These are phyloP conservation scores for Eurypyga helias DNA, from an alignment of 2,113 vertebrate species.

Conservation along the genomic window DNA sequence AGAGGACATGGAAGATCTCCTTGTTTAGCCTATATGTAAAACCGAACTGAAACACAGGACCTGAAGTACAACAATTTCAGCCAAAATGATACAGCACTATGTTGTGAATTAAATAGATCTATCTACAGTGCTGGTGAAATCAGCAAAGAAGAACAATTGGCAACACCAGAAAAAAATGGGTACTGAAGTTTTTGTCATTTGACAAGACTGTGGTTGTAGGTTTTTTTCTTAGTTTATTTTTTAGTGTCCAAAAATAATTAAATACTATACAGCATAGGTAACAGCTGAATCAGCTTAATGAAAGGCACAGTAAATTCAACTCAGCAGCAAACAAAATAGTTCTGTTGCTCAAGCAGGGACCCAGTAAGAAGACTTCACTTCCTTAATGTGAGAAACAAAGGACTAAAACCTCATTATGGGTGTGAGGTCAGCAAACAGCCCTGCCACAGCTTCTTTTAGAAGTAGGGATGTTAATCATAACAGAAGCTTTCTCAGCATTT, in stretches of 20 bases:
- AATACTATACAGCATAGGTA: neutral
- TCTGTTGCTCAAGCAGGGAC: neutral
- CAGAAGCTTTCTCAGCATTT: neutral
- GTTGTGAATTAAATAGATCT: neutral
- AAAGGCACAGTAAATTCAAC: neutral
- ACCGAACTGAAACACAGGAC: neutral
- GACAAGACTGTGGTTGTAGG: fast-evolving
- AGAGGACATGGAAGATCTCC: neutral
- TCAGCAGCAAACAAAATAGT: neutral
- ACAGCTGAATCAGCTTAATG: neutral
- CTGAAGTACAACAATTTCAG: neutral
- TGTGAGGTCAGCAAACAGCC: neutral
- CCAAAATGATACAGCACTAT: neutral
- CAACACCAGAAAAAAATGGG: neutral
- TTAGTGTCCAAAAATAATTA: neutral
- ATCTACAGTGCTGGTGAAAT: neutral
- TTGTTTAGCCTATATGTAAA: neutral
- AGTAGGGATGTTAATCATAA: neutral
- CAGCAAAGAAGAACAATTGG: neutral
- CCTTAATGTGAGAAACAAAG: neutral
- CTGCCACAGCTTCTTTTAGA: neutral
- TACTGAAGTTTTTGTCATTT: neutral
- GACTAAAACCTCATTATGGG: neutral
- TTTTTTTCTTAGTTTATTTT: neutral
- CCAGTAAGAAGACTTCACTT: neutral